Evolutionary conservation across 1,140 invertebrate genomes (phyloP), one percentile per base, ranked within the genome.

Genomic region (Rhagoletis pomonella): DNA sequence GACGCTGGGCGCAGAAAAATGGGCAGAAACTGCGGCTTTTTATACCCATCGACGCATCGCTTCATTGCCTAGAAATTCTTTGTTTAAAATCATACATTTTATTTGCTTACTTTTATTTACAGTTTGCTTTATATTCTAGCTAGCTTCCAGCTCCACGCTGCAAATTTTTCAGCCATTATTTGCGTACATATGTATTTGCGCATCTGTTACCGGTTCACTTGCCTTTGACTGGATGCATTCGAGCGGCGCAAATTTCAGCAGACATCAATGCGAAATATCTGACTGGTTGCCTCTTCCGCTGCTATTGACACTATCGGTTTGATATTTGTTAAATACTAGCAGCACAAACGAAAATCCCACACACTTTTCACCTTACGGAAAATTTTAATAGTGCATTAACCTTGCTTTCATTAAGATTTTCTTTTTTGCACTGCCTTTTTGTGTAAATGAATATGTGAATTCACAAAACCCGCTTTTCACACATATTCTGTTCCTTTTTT

Each of bases 41-140:
- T 55, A 55, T 55, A 55, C 10, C 50, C 50, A 55, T 0, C 50
- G 50, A 55, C 10, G 50, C 5, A 10, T 5, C 50, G 50, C 9
- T 55, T 9, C 4, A 6, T 55, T 55, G 50, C 50, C 9, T 73
- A 29, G 64, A 67, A 67, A 67, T 67, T n/a, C 39, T 17, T 73
- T n/a, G 42, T 6, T 19, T 67, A 39, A n/a, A 44, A 17, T 14
- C 44, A 14, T 44, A 10, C 50, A 6, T 55, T 55, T 55, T 55
- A 55, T 55, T 55, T 62, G 17, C 60, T 62, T 62, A 62, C 60
- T 73, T 73, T 73, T 47, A 73, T 73, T 73, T 47, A 10, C 17
- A 73, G 44, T 73, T 73, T 73, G 4, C 7, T 14, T 17, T 47
- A n/a, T 47, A 73, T 73, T 73, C 44, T 73, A 73, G 42, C 17